Evolutionary conservation across 2,888 invertebrate species (phyloP).

Genomic region (Clanis bilineata): DNA sequence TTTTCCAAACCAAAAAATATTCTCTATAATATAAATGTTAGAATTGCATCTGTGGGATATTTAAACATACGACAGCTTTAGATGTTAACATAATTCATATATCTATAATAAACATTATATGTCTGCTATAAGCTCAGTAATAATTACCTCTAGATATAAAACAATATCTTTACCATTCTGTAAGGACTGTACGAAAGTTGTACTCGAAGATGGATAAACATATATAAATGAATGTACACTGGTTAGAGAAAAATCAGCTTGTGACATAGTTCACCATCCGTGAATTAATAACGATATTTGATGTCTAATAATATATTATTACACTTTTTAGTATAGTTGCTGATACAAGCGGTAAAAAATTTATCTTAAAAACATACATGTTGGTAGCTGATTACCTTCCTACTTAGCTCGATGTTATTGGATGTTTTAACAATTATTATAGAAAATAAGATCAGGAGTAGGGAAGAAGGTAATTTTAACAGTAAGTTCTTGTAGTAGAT

Average conservation of each 20-base stretch:
- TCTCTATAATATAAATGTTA: neutral
- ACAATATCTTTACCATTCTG: neutral
- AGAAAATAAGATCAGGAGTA: neutral
- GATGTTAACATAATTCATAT: neutral
- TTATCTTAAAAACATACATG: neutral
- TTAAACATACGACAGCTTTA: neutral
- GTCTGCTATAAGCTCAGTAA: neutral
- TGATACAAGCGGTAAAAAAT: neutral
- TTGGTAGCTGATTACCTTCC: neutral
- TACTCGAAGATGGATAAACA: neutral
- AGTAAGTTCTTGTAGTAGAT: slow-evolving; percentile 2
- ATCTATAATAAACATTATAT: neutral
- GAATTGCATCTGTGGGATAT: neutral
- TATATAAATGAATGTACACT: neutral
- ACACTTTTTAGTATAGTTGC: neutral
- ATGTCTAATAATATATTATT: neutral
- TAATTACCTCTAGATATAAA: neutral
- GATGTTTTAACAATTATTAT: neutral
- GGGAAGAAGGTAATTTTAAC: neutral
- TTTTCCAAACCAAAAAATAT: neutral
- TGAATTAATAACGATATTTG: neutral
- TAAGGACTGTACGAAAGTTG: neutral
- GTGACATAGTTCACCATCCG: neutral
- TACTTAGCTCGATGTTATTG: neutral
- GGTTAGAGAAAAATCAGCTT: neutral